Evolutionary conservation across 1,140 invertebrate genomes (phyloP).

Genomic region (Drosophila cardini): DNA sequence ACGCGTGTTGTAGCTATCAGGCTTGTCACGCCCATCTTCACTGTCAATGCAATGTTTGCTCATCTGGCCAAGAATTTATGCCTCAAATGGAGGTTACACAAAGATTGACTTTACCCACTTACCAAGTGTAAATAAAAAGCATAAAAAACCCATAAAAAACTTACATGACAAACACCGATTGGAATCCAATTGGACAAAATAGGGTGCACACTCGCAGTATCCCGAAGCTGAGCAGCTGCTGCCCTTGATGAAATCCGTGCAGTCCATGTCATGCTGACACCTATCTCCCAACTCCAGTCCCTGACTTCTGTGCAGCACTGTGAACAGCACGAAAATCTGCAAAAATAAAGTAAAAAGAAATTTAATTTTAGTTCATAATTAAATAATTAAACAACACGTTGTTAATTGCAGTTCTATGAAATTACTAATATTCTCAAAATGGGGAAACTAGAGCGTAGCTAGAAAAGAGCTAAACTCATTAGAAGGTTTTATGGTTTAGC

Average conservation of each 20-base stretch:
- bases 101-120: slow-evolving; percentile 69
- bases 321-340: slow-evolving; percentile 60
- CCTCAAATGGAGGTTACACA: slow-evolving; percentile 53
- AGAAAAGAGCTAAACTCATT: too few relatives aligned
- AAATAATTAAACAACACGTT: background rate
- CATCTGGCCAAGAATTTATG: background rate
- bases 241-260: slow-evolving; percentile 84
- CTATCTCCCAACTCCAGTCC: slow-evolving; percentile 72
- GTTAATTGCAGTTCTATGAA: background rate
- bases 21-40: too few relatives aligned
- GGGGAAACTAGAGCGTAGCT: background rate
- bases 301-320: slow-evolving; percentile 47
- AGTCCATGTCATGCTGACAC: slow-evolving; percentile 85
- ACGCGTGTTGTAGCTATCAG: too few relatives aligned
- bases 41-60: slow-evolving; percentile 11
- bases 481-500: too few relatives aligned
- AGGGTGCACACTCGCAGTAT: slow-evolving; percentile 88
- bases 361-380: background rate
- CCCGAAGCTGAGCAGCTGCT: slow-evolving; percentile 85
- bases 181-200: slow-evolving; percentile 88
- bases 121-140: background rate
- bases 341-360: slow-evolving; percentile 10
- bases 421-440: background rate
- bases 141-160: slow-evolving; percentile 82
- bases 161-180: slow-evolving; percentile 89